A percentile compares a stretch with the other conserved stretches of the same genome.
phyloP scores from a whole-genome alignment of 2,113 vertebrate genomes.

The Barnardius zonarius region DNA sequence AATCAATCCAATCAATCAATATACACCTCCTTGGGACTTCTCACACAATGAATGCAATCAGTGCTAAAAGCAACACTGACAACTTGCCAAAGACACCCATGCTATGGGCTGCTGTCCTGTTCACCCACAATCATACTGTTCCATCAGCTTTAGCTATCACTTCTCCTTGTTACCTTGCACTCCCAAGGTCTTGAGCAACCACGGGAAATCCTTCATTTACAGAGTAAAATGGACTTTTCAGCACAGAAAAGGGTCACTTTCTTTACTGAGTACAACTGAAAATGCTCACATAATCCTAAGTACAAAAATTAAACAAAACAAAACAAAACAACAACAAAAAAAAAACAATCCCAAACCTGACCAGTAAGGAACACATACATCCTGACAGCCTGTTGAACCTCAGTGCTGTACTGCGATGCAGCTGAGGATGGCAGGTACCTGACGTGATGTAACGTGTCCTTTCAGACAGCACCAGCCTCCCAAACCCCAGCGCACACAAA shows the following conservation, averaged over 20 bases:
- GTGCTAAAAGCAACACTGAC: background rate
- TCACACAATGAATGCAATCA: background rate
- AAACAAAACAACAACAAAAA: too few species aligned
- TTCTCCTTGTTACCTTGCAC: background rate
- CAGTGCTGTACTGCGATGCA: accelerated
- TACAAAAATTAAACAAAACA: background rate
- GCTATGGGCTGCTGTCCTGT: background rate
- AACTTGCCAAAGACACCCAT: background rate
- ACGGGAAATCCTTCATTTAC: background rate
- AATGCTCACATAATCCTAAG: background rate
- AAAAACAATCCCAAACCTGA: background rate
- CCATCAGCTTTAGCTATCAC: background rate
- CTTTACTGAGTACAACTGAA: background rate
- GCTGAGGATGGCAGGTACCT: accelerated
- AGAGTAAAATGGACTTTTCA: background rate
- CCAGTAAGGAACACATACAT: background rate
- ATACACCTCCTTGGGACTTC: background rate
- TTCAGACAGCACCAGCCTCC: too few species aligned
- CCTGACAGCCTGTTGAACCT: accelerated
- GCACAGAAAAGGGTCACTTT: accelerated
- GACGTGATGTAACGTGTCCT: background rate
- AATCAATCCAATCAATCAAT: too few species aligned
- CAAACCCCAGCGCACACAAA: background rate
- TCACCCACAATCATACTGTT: background rate
- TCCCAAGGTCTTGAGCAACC: background rate